Evolutionary conservation across 1,140 invertebrate species (phyloP).

Genomic region (Rhizoglyphus robini): DNA sequence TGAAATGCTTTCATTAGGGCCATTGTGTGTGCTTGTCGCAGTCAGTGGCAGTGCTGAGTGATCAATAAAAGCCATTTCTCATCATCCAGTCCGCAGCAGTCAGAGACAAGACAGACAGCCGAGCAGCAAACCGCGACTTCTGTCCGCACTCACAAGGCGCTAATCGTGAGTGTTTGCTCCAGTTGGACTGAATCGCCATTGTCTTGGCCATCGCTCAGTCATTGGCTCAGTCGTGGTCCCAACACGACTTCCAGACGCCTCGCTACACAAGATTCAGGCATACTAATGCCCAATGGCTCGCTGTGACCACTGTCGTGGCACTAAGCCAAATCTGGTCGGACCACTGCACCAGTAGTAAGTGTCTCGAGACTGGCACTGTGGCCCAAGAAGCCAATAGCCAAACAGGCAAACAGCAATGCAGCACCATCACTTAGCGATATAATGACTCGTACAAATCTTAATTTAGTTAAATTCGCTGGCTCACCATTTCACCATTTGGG

Average conservation of each 20-base stretch:
- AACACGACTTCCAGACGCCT: conserved; percentile 7
- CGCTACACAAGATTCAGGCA: neutral
- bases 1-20: conserved; percentile 5
- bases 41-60: neutral
- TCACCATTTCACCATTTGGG: neutral
- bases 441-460: neutral
- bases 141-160: neutral
- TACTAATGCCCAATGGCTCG: neutral
- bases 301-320: neutral
- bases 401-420: no score
- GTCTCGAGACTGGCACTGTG: no score
- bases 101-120: neutral
- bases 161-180: neutral
- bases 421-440: no score
- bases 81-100: neutral
- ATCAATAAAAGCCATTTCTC: conserved; percentile 8
- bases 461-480: conserved; percentile 2
- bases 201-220: neutral
- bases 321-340: no score
- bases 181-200: neutral
- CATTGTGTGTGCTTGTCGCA: conserved; percentile 2
- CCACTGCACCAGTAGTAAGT: no score
- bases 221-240: neutral
- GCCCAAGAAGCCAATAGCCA: no score
- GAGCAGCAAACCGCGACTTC: neutral